Percentiles rank a stretch among this genome's conserved stretches.
These are phyloP conservation scores for Climacteris rufus DNA, from an alignment of 2,113 vertebrate species.

Conservation along the genomic window DNA sequence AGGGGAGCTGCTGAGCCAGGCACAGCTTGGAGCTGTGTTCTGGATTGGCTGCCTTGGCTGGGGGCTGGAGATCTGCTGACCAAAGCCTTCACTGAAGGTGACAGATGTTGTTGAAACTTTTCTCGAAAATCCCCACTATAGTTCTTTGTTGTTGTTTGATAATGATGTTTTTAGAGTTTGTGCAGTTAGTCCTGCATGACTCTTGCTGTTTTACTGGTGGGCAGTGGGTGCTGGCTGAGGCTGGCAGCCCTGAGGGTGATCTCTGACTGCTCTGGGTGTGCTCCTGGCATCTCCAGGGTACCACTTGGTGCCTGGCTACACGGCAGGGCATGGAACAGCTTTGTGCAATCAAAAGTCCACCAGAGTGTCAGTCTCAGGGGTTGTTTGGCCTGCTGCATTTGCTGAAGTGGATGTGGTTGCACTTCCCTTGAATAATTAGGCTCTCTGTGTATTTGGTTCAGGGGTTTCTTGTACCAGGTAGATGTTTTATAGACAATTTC, in stretches of 20 bases:
- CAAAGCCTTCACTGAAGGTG: not conserved
- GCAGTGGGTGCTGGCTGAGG: not conserved
- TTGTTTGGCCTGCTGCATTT: not conserved
- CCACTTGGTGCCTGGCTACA: not conserved
- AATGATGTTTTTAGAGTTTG: not conserved
- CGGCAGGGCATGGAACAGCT: rapidly evolving
- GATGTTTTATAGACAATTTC: not conserved
- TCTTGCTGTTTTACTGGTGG: not conserved
- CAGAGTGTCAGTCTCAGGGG: not conserved
- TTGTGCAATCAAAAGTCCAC: too few relatives aligned
- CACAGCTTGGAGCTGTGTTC: rapidly evolving
- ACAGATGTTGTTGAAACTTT: not conserved
- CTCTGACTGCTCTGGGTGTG: not conserved
- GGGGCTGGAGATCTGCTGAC: not conserved
- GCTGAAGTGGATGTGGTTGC: not conserved
- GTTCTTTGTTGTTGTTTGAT: not conserved
- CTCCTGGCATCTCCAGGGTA: not conserved
- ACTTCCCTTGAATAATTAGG: not conserved
- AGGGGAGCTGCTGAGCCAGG: not conserved
- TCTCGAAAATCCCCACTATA: not conserved
- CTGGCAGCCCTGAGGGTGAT: not conserved
- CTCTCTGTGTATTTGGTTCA: not conserved
- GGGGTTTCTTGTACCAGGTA: not conserved
- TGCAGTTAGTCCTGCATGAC: not conserved
- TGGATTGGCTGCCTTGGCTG: not conserved